Evolutionary conservation across 1,140 invertebrate genomes (phyloP).

Genomic region (Oncopodura yosiiana): DNA sequence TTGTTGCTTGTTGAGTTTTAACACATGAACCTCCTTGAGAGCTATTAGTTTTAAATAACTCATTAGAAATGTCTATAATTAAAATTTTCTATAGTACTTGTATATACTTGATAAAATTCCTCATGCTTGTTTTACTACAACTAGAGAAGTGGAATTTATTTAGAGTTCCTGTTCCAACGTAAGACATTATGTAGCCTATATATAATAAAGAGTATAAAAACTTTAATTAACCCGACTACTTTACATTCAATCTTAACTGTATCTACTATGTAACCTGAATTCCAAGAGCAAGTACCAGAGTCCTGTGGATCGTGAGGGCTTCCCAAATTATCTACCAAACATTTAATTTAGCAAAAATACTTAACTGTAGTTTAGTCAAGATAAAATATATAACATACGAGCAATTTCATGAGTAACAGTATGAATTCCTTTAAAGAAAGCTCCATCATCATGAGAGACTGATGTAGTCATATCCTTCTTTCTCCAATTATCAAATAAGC

Average conservation of each 20-base stretch:
- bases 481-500: conserved; percentile 2
- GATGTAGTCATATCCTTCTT: conserved; percentile 17
- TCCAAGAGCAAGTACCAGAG: conserved; percentile 24
- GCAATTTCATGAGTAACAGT: conserved; percentile 35
- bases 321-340: conserved; percentile 33
- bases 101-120: conserved; percentile 13
- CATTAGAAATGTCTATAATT: no score
- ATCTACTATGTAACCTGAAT: conserved; percentile 33
- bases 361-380: no score
- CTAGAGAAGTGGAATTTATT: conserved; percentile 25
- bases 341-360: no score
- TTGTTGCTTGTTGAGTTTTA: neutral
- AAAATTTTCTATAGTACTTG: no score
- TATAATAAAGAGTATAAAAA: no score
- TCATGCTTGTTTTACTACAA: conserved; percentile 22
- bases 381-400: no score
- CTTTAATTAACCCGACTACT: no score
- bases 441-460: conserved; percentile 30
- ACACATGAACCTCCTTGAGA: neutral
- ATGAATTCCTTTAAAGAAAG: conserved; percentile 31
- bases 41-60: no score
- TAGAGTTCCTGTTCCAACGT: conserved; percentile 7
- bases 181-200: conserved; percentile 35
- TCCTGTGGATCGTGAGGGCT: conserved; percentile 30
- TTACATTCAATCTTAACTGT: no score